Evolutionary conservation across 2,888 invertebrate species (phyloP), one percentile per base, ranked within the genome.

Genomic region (Spilarctia lutea): DNA sequence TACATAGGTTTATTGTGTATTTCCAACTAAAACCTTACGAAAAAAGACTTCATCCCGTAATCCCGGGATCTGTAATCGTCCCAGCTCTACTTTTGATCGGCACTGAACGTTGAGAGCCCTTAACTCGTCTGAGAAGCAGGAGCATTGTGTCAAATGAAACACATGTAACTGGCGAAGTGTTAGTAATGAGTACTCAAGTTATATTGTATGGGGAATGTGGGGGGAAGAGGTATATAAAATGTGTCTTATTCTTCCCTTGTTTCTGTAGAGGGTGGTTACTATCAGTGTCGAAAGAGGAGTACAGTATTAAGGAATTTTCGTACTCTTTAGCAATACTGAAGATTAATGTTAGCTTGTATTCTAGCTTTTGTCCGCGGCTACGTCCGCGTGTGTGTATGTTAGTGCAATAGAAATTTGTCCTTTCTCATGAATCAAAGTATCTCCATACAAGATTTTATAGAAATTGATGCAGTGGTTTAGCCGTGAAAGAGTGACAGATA

Each of bases 91-190:
- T 42, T 42, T 63, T 80, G 81, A 85, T 85, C 84, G 84, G 77
- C 68, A 74, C 72, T 67, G 74, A 80, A 77, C 75, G 72, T 78
- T 70, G 75, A 87, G 89, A 76, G 81, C 86, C 82, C 89, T 89
- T 83, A 79, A 71, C 76, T 69, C 67, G 87, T 87, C 87, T 87
- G 86, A 87, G 84, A 79, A 83, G 77, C 69, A 33, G 78, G 74
- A 77, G 79, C 79, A 81, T 87, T 87, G 88, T 88, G 89, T 86
- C 89, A 88, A 89, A 88, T 86, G 89, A 85, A 87, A 89, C 89
- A 89, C 86, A 87, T 89, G 89, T 83, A 82, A 68, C 82, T 65
- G 67, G 76, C 85, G 79, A 76, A 85, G 83, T 76, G 83, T 82
- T 79, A 80, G 80, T 82, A 85, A 85, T 85, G 82, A 82, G 84